Base-by-base conservation (phyloP, 2,113 vertebrate genomes). In the Acrocephalus arundinaceus region DNA sequence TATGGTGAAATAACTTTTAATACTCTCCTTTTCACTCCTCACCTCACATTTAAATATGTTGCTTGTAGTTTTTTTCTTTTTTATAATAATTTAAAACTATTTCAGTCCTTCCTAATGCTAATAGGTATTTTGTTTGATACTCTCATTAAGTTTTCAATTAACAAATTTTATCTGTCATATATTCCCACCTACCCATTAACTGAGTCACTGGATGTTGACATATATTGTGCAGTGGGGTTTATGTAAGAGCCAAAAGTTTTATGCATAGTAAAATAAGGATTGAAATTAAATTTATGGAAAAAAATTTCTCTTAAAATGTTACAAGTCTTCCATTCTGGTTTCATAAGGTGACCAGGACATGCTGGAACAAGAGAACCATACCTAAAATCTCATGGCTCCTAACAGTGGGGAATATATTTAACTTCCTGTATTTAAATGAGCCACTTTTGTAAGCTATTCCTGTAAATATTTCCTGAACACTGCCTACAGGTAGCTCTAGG, bases 141-240 rank as follows among this genome's bases (percentile, higher is more conserved):
- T 78, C 90, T 96, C 83, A 94, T 95, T 96, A 97, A 88, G 61
- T 85, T 95, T 92, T 95, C 76, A 52, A 84, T 95, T 96, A 96
- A 92, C 83, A 92, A 94, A 93, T 94, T 93, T 84, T 94, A 92
- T 87, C 79, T 97, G 94, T 94, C 93, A 94, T 58, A 33, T 75
- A 94, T 95, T 94, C 92, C 93, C 92, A 96, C 96, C 96, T 87
- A 96, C 93, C 86, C 49, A 68, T 96, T 94, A 93, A 94, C 88
- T 97, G 96, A 97, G 90, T 97, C 96, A 96, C 73, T 78, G 76
- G 62, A 94, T 93, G 86, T 95, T 96, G 94, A 89, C 94, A 90
- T 0, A 7, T 68, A 95, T 90, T 93, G 73, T 81, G 76, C 72
- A 72, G 82, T 84, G 93, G 90, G 80, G 24, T 94, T 97, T 96